A percentile compares a stretch with the other conserved stretches of the same genome.
phyloP scores from a whole-genome alignment of 37 sponge, comb jelly and placozoan genomes.

The Mnemiopsis leidyi region DNA sequence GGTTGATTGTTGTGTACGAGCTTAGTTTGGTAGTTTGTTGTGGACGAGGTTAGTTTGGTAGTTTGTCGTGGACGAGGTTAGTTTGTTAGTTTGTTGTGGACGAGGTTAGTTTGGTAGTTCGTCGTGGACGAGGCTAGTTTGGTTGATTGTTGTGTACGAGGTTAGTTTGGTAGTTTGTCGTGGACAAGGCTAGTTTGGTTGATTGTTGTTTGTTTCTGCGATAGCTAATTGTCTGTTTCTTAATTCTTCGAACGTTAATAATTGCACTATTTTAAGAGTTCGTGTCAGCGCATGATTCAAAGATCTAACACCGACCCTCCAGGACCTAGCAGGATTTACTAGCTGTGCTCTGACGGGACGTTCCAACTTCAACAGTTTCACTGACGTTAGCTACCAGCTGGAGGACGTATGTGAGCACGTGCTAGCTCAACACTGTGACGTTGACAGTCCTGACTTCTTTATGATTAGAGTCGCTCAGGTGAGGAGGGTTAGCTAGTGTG shows the following conservation, averaged over 20 bases:
- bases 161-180: no score
- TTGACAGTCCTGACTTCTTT: neutral
- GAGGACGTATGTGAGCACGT: conserved; percentile 2
- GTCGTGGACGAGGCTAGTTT: conserved; percentile 16
- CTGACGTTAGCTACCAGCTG: neutral
- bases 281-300: no score
- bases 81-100: no score
- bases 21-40: no score
- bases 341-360: conserved; percentile 29
- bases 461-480: conserved; percentile 41
- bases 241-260: no score
- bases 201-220: no score
- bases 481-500: no score
- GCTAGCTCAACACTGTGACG: neutral
- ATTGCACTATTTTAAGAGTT: no score
- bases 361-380: neutral
- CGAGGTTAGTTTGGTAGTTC: no score
- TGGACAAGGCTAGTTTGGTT: conserved; percentile 31
- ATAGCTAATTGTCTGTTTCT: no score
- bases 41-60: no score
- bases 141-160: no score
- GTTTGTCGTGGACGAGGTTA: conserved; percentile 54
- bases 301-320: neutral
- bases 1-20: conserved; percentile 42
- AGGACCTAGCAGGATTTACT: conserved; percentile 45